Evolutionary conservation across 2,113 vertebrate genomes (phyloP), one percentile per base, ranked within the genome.

Genomic region (Tychaedon coryphoeus): DNA sequence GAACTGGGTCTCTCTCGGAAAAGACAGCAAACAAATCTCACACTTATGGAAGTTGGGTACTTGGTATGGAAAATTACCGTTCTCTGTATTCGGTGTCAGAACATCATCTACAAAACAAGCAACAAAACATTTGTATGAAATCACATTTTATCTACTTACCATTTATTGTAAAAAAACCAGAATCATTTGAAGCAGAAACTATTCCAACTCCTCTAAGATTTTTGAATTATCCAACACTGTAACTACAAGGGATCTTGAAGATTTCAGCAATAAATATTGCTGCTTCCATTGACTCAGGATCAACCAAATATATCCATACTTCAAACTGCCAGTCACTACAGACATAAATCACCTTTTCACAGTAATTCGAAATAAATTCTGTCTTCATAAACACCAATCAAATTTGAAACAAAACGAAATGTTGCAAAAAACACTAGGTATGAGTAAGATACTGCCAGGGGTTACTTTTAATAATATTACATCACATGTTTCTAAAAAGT

Each of bases 1-100:
- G 72, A 99, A 98, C 89, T 99, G 99, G 90, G 98, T 99, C 82
- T 99, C 99, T 58, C 98, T 99, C 83, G 98, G 97, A 79, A 99
- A 99, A 85, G 98, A 98, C 86, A 99, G 98, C 80, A 98, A 97
- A 94, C 99, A 99, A 92, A 99, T 98, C 23, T 98, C 98, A 97
- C 99, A 99, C 95, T 98, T 99, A 96, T 86, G 98, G 87, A 99
- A 98, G 96, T 79, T 98, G 87, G 98, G 90, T 84, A 98, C 98
- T 88, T 97, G 98, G 96, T 97, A 98, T 17, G 96, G 97, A 98
- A 98, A 98, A 93, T 77, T 97, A 95, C 92, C 16, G 90, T 95
- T 97, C 53, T 98, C 98, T 71, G 17, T 93, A 72, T 97, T 98
- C 8, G 94, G 56, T 61, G 98, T 98, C 94, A 98, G 96, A 95